Conservation (phyloP, 2,888 invertebrate genomes). For the Luperina testacea region DNA sequence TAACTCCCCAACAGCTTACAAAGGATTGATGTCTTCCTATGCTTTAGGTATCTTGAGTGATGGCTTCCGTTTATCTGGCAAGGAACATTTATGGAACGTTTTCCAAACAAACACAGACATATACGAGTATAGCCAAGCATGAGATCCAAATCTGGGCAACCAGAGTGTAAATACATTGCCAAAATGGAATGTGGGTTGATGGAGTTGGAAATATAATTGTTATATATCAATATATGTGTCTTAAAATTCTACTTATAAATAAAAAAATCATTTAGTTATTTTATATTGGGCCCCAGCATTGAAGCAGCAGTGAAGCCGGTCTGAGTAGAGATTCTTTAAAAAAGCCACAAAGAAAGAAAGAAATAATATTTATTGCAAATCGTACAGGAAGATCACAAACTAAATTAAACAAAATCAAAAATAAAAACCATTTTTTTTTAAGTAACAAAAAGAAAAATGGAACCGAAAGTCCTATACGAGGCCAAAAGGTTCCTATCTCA, state of each 20-base stretch:
- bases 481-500: no score
- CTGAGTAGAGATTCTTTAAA: background rate
- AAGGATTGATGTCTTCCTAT: conserved; percentile 55
- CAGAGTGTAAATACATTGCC: background rate
- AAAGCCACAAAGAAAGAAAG: background rate
- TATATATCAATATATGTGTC: no score
- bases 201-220: background rate
- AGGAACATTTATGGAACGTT: conserved; percentile 17
- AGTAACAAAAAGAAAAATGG: no score
- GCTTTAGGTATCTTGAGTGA: conserved; percentile 29
- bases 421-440: no score
- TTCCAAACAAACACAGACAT: background rate
- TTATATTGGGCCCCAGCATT: background rate
- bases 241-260: no score
- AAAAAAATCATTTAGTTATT: background rate
- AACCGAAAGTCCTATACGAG: no score
- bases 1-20: conserved; percentile 15
- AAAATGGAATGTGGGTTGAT: background rate
- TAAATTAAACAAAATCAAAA: no score
- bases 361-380: no score
- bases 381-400: no score
- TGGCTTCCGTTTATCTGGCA: conserved; percentile 43
- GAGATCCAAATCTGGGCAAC: conserved; percentile 1
- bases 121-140: background rate
- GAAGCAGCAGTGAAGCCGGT: background rate